Conservation (phyloP, 2,888 invertebrate genomes). For the Drosophila sordidula region DNA sequence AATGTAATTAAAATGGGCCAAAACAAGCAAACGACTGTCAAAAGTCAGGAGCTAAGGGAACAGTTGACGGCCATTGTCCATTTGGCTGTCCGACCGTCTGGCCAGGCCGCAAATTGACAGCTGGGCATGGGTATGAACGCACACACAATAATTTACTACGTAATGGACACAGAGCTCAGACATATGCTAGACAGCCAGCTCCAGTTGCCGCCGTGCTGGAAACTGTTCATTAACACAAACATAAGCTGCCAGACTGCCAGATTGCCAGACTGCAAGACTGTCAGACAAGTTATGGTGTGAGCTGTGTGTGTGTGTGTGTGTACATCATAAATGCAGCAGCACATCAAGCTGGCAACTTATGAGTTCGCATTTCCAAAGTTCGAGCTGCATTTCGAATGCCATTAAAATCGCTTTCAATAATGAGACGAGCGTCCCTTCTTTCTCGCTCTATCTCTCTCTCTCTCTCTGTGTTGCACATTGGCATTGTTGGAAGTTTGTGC, state of each 20-base stretch:
- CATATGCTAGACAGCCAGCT: slow-evolving; percentile 61
- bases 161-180: slow-evolving; percentile 65
- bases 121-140: slow-evolving; percentile 17
- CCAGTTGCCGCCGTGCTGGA: slow-evolving; percentile 30
- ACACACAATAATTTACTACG: slow-evolving; percentile 77
- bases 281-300: slow-evolving; percentile 20
- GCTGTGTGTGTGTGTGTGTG: slow-evolving; percentile 6
- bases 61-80: slow-evolving; percentile 26
- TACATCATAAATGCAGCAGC: slow-evolving; percentile 53
- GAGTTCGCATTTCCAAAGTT: slow-evolving; percentile 30
- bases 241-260: slow-evolving; percentile 66
- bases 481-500: slow-evolving; percentile 64
- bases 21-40: slow-evolving; percentile 67
- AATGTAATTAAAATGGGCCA: slow-evolving; percentile 71
- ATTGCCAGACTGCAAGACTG: slow-evolving; percentile 15
- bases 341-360: slow-evolving; percentile 19
- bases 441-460: too few relatives aligned
- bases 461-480: slow-evolving; percentile 34
- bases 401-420: slow-evolving; percentile 66
- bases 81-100: slow-evolving; percentile 23
- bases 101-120: slow-evolving; percentile 67
- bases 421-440: slow-evolving; percentile 27
- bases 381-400: slow-evolving; percentile 49
- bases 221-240: slow-evolving; percentile 78
- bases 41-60: slow-evolving; percentile 56